Percentiles rank a stretch among this genome's conserved stretches.
phyloP scores from a whole-genome alignment of 2,113 vertebrate species.

The Casuarius casuarius region DNA sequence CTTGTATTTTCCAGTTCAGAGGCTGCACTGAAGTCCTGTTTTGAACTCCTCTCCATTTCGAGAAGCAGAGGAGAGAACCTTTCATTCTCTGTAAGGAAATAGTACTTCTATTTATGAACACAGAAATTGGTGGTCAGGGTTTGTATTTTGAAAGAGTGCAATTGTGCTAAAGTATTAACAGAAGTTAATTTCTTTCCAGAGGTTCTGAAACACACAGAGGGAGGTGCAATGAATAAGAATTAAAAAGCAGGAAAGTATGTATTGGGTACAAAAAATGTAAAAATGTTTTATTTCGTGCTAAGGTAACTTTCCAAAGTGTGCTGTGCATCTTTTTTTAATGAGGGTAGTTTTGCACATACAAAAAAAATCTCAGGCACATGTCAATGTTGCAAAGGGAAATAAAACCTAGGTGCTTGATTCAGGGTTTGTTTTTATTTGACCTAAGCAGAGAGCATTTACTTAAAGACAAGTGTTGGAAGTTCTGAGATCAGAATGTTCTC shows the following conservation, averaged over 20 bases:
- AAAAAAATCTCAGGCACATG: slow-evolving; percentile 71
- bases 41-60: background rate
- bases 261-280: background rate
- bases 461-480: background rate
- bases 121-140: background rate
- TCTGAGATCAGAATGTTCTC: background rate
- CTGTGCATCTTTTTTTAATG: slow-evolving; percentile 52
- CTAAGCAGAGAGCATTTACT: background rate
- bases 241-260: slow-evolving; percentile 30
- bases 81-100: background rate
- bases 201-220: slow-evolving; percentile 38
- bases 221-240: slow-evolving; percentile 60
- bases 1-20: slow-evolving; percentile 45
- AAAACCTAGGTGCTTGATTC: slow-evolving; percentile 66
- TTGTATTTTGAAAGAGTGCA: slow-evolving; percentile 23
- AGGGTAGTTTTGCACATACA: slow-evolving; percentile 49
- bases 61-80: background rate
- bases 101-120: background rate
- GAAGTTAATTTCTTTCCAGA: slow-evolving; percentile 40
- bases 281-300: slow-evolving; percentile 3
- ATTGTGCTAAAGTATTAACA: slow-evolving; percentile 25
- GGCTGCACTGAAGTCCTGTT: background rate
- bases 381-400: slow-evolving; percentile 57
- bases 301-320: slow-evolving; percentile 45
- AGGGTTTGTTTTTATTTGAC: slow-evolving; percentile 8